A percentile compares a stretch with the other conserved stretches of the same genome.
These are phyloP conservation scores for Leptinotarsa undecemlineata DNA, from an alignment of 1,140 invertebrate species.

Conservation along the genomic window DNA sequence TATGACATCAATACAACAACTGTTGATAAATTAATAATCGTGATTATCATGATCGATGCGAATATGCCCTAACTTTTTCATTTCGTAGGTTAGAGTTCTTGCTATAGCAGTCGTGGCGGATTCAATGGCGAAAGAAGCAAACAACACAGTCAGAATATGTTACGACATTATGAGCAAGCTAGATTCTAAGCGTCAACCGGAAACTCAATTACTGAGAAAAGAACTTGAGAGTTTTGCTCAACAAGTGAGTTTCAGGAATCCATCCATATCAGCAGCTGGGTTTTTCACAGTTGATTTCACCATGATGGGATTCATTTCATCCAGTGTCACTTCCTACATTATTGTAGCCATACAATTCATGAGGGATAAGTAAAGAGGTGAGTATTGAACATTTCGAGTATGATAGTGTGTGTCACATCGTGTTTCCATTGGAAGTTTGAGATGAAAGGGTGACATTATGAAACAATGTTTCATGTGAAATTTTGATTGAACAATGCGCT, in stretches of 20 bases:
- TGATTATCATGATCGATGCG: too few species aligned
- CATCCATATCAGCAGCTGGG: constrained; percentile 38
- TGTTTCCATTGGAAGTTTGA: too few species aligned
- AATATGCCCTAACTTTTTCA: neutral
- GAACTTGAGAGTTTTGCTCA: neutral
- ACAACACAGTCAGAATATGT: neutral
- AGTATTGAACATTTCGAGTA: too few species aligned
- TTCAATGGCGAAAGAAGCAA: neutral
- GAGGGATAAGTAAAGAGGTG: neutral
- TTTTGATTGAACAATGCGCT: too few species aligned
- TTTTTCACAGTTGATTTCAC: constrained; percentile 41
- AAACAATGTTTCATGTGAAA: too few species aligned
- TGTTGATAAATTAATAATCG: too few species aligned
- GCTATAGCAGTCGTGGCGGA: neutral
- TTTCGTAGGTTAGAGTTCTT: constrained; percentile 6
- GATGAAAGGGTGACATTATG: too few species aligned
- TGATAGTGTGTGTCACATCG: too few species aligned
- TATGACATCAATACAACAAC: too few species aligned
- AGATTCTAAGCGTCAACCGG: neutral
- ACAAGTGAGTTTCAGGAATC: constrained; percentile 17
- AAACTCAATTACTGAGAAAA: neutral
- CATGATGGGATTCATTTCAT: constrained; percentile 38
- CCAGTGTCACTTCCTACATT: constrained; percentile 40
- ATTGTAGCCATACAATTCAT: constrained; percentile 42
- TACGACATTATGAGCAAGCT: neutral